phyloP scores from a whole-genome alignment of 2,888 invertebrate species.

The Cerceris rybyensis region DNA sequence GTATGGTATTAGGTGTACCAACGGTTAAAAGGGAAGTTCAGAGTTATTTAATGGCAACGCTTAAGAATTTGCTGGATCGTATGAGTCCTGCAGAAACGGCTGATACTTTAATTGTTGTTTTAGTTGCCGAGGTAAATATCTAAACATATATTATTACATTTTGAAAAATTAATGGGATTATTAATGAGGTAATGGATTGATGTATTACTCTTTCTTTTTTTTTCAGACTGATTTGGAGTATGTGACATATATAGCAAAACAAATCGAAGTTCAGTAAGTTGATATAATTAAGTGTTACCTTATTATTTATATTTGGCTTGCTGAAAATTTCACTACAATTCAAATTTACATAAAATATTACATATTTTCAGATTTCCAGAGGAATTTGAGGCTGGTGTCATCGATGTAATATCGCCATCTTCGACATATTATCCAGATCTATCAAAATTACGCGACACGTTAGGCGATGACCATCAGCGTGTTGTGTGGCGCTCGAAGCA shows the following conservation, averaged over 20 bases:
- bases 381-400: conserved; percentile 89
- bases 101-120: conserved; percentile 92
- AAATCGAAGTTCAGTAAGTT: conserved; percentile 89
- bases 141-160: background rate
- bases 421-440: conserved; percentile 94
- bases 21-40: conserved; percentile 95
- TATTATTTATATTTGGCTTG: too few relatives aligned
- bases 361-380: conserved; percentile 86
- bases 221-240: conserved; percentile 89
- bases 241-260: conserved; percentile 88
- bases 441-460: conserved; percentile 88
- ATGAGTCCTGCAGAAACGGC: conserved; percentile 88
- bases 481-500: conserved; percentile 97
- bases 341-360: background rate
- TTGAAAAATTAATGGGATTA: background rate
- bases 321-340: too few relatives aligned
- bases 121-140: conserved; percentile 89
- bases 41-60: conserved; percentile 92
- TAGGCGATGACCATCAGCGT: conserved; percentile 93
- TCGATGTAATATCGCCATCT: conserved; percentile 95
- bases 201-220: conserved; percentile 74
- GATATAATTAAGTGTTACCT: background rate
- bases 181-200: too few relatives aligned
- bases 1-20: conserved; percentile 93
- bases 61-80: conserved; percentile 91